Evolutionary conservation across 1,140 invertebrate genomes (phyloP), one percentile per base, ranked within the genome.

Genomic region (Dreissena rostriformis): DNA sequence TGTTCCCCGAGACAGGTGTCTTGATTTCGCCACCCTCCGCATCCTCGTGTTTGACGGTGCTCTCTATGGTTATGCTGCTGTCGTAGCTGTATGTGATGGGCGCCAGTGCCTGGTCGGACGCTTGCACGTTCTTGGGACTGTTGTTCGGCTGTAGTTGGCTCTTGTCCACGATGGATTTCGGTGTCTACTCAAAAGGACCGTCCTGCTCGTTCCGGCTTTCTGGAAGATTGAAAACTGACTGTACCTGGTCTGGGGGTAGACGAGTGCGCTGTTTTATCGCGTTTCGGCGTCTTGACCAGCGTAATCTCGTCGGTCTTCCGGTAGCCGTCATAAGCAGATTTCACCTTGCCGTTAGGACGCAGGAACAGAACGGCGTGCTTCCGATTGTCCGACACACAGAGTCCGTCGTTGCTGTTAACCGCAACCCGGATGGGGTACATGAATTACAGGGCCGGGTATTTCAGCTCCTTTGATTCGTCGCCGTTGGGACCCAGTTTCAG

Each of bases 321-420:
- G 15, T 76, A 61, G 17, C 81, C 78, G 4, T 79, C 55, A 39
- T 88, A 86, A 12, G 71, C 82, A 0, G 71, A 81, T 57, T 86
- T 86, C 39, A 88, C 29, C 63, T 88, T 75, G 8, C 84, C 81
- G 52, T 84, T 84, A 49, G 77, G 84, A 17, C 82, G 76, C 26
- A 88, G 66, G 19, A 88, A 87, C 22, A 87, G 78, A 0, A 88
- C 86, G 17, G 80, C 81, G 39, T 86, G 80, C 19, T 74, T 80
- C 5, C 83, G 19, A 72, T 88, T 84, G 51, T 88, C 87, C n/a
- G 87, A 87, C 8, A 88, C 86, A 57, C 80, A 86, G n/a, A 88
- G 61, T 49, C 87, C 84, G 11, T 86, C 86, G 53, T 83, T 87
- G 1, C 82, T 65, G 67, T 86, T 87, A 0, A 87, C 70, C 0